Evolutionary conservation across 2,888 invertebrate genomes (phyloP).

Genomic region (Plebejus anna): DNA sequence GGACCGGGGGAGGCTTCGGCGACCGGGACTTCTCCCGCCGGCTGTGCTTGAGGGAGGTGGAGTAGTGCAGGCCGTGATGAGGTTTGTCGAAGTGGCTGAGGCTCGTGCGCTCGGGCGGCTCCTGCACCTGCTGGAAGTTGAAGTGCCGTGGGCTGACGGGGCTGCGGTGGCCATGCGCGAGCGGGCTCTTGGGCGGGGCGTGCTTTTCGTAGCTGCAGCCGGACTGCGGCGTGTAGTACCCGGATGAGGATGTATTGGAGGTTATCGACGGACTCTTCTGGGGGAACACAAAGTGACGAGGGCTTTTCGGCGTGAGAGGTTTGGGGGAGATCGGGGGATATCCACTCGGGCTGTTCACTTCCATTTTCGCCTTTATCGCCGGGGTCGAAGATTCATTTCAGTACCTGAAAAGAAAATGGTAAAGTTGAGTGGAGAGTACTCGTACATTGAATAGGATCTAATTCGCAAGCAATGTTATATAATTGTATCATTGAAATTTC

Average conservation of each 20-base stretch:
- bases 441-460: constrained; percentile 23
- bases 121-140: constrained; percentile 70
- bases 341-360: constrained; percentile 80
- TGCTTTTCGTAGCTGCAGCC: constrained; percentile 73
- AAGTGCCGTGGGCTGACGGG: constrained; percentile 81
- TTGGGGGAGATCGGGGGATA: constrained; percentile 79
- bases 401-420: constrained; percentile 55
- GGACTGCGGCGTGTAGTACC: constrained; percentile 78
- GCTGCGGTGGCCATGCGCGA: constrained; percentile 78
- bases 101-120: constrained; percentile 67
- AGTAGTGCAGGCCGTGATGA: constrained; percentile 58
- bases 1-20: constrained; percentile 75
- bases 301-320: constrained; percentile 77
- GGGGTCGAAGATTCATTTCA: constrained; percentile 49
- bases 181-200: constrained; percentile 70
- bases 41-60: constrained; percentile 66
- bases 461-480: constrained; percentile 23
- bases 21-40: constrained; percentile 69
- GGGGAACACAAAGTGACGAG: constrained; percentile 77
- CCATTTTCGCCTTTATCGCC: constrained; percentile 60
- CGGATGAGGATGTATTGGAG: constrained; percentile 76
- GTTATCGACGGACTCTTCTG: constrained; percentile 76
- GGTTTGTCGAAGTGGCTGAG: constrained; percentile 61
- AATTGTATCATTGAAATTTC: not conserved
- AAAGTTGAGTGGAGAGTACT: constrained; percentile 25